phyloP scores from a whole-genome alignment of 2,113 vertebrate species.

The Pelobates fuscus region DNA sequence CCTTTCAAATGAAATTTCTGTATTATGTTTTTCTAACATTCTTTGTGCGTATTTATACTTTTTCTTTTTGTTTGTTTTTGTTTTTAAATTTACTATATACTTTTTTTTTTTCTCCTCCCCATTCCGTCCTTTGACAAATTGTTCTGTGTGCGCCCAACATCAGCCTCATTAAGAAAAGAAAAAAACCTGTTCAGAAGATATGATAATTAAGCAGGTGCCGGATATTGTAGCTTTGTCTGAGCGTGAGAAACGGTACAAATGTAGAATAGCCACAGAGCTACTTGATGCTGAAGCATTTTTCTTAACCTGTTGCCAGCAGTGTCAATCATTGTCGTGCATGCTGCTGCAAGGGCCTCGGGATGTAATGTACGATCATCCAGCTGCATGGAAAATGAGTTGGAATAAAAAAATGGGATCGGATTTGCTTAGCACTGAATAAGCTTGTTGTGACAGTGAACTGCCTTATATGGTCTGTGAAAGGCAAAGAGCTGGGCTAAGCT shows the following conservation, averaged over 20 bases:
- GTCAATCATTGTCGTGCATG: conserved; percentile 62
- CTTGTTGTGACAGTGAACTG: conserved; percentile 32
- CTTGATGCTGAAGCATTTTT: conserved; percentile 58
- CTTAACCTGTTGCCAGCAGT: conserved; percentile 74
- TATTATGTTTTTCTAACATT: not conserved
- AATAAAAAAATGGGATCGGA: conserved; percentile 43
- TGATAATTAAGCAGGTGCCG: conserved; percentile 92
- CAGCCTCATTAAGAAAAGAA: conserved; percentile 41
- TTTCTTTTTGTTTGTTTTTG: not conserved
- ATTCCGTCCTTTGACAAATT: conserved; percentile 32
- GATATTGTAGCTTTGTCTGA: conserved; percentile 65
- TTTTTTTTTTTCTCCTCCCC: not conserved
- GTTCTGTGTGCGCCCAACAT: conserved; percentile 35
- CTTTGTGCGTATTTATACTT: not conserved
- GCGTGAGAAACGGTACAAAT: conserved; percentile 80
- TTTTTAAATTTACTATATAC: not conserved
- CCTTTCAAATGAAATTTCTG: too few relatives aligned
- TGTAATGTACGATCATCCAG: conserved; percentile 59
- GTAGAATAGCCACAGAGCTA: conserved; percentile 61
- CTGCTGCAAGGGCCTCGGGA: conserved; percentile 38
- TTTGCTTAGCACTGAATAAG: conserved; percentile 56
- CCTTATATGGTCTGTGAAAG: conserved; percentile 52
- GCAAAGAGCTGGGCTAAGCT: conserved; percentile 42
- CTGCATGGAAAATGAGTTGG: conserved; percentile 63
- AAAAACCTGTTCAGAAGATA: conserved; percentile 66